These are phyloP conservation scores for Galeopsomyia nigrocyanea DNA, from an alignment of 2,888 invertebrate species.

Conservation along the genomic window DNA sequence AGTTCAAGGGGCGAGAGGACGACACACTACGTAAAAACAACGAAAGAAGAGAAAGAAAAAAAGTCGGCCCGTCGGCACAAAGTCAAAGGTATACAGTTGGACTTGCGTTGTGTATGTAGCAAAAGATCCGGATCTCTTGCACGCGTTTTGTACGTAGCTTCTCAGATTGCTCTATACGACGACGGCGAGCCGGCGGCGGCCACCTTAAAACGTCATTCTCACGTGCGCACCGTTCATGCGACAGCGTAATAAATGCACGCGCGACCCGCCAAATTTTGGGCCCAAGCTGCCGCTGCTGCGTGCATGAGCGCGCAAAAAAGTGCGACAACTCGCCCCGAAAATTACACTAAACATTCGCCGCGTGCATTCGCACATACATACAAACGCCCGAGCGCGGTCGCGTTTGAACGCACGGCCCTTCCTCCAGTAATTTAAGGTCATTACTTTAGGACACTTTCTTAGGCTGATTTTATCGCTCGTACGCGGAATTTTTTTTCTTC, in stretches of 20 bases:
- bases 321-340: slow-evolving; percentile 13
- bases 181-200: slow-evolving; percentile 56
- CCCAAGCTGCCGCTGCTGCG: background rate
- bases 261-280: slow-evolving; percentile 31
- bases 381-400: no score
- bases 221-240: slow-evolving; percentile 57
- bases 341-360: slow-evolving; percentile 12
- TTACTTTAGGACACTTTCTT: no score
- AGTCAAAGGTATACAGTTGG: slow-evolving; percentile 57
- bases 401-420: background rate
- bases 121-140: slow-evolving; percentile 59
- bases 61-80: slow-evolving; percentile 51
- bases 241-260: slow-evolving; percentile 56
- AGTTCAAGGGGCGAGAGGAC: slow-evolving; percentile 12
- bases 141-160: slow-evolving; percentile 56
- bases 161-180: slow-evolving; percentile 62
- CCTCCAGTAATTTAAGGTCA: background rate
- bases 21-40: background rate
- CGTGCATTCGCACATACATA: no score
- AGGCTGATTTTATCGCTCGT: no score
- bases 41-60: slow-evolving; percentile 8
- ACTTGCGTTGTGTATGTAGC: slow-evolving; percentile 44
- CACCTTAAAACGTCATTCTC: slow-evolving; percentile 65
- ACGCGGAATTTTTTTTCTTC: no score
- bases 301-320: background rate